Evolutionary conservation across 2,888 invertebrate genomes (phyloP), one percentile per base, ranked within the genome.

Genomic region (Ophraella communa): DNA sequence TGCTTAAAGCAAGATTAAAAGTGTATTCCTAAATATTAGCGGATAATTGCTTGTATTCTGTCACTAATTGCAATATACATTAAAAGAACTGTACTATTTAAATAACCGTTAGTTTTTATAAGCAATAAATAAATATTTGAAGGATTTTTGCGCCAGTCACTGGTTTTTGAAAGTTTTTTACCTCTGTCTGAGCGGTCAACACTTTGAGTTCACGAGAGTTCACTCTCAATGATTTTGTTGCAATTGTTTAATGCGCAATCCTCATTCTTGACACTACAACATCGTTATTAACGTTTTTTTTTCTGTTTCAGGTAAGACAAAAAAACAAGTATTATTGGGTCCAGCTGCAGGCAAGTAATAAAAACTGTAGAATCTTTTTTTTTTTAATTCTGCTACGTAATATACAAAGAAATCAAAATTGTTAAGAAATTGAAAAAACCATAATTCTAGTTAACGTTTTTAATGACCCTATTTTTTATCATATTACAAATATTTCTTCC

Each of bases 191-290:
- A 63, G 67, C 58, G 51, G 73, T 73, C 69, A 70, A 74, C 75
- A 73, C 68, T 53, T 45, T 52, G 67, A 64, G 77, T 77, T 77
- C 77, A 77, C 63, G 73, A 67, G 71, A 75, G 77, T 71, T 76
- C 73, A 70, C 71, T 76, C 64, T 77, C 77, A 77, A 77, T 77
- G 77, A 76, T 76, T 76, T 76, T 76, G 74, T 75, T 57, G 76
- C 74, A 76, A 77, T 74, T 66, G 64, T 47, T 47, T 55, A 21
- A 58, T 49, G 30, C 59, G 57, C 61, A 59, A 58, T 49, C 30
- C n/a, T 33, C 21, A 58, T 58, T 58, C 23, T 51, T 8, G 14
- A 51, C 20, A 27, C 17, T 14, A 10, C 42, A 18, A 51, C 30
- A 49, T 30, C 33, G 49, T 14, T 51, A 59, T 51, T 54, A 42